These are phyloP conservation scores for Agapornis canus DNA, from an alignment of 2,797 vertebrate species.

Conservation along the genomic window DNA sequence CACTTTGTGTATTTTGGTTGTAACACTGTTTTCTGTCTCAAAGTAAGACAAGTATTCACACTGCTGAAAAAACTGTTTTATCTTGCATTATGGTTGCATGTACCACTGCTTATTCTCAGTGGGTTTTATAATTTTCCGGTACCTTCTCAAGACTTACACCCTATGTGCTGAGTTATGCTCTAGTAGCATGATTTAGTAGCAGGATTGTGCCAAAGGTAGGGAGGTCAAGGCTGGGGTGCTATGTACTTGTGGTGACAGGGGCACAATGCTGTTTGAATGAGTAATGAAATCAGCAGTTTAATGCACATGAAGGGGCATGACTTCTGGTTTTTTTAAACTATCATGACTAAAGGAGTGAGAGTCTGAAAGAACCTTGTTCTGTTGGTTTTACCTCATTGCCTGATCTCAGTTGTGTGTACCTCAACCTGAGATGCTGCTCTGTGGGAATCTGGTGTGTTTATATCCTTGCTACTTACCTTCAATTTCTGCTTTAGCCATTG, in stretches of 20 bases:
- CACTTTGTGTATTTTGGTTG: neutral
- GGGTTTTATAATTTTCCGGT: neutral
- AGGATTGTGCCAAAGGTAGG: neutral
- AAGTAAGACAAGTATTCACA: neutral
- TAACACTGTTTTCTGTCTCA: neutral
- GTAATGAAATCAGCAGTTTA: neutral
- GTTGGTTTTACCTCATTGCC: neutral
- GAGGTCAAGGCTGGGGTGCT: neutral
- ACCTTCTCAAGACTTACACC: neutral
- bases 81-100: neutral
- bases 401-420: neutral
- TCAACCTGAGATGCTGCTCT: neutral
- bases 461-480: neutral
- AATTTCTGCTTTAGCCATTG: neutral
- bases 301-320: rapidly evolving
- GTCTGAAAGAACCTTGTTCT: neutral
- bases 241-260: neutral
- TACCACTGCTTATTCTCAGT: neutral
- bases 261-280: neutral
- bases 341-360: neutral
- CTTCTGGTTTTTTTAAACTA: too few species aligned
- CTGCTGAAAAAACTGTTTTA: neutral
- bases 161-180: neutral
- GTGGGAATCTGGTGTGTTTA: neutral
- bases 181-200: neutral